Evolutionary conservation across 2,888 invertebrate species (phyloP).

Genomic region (Parochlus steinenii): DNA sequence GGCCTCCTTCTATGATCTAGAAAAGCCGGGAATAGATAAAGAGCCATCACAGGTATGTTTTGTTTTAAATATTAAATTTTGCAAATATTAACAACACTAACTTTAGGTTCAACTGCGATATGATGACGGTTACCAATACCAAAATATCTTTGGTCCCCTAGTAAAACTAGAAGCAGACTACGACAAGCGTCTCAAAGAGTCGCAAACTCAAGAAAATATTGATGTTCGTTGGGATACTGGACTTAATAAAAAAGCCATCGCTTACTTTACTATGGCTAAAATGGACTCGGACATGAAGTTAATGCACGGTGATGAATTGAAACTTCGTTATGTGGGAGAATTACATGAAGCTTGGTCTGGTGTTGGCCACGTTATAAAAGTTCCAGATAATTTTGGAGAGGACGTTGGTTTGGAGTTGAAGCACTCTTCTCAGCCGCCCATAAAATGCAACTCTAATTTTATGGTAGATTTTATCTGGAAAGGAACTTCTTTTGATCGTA

Average conservation of each 20-base stretch:
- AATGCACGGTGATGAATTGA: conserved; percentile 96
- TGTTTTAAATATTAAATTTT: conserved; percentile 5
- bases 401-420: conserved; percentile 96
- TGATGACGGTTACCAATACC: conserved; percentile 98
- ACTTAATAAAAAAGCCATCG: conserved; percentile 93
- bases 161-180: conserved; percentile 97
- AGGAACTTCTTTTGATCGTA: conserved; percentile 93
- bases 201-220: conserved; percentile 95
- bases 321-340: conserved; percentile 84
- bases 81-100: conserved; percentile 8
- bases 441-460: conserved; percentile 88
- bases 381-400: conserved; percentile 91
- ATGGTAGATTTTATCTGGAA: conserved; percentile 99
- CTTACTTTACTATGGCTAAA: conserved; percentile 93
- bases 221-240: conserved; percentile 98
- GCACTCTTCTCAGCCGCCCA: conserved; percentile 78
- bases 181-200: conserved; percentile 92
- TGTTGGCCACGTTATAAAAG: conserved; percentile 93
- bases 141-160: conserved; percentile 92
- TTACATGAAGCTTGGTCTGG: conserved; percentile 93
- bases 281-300: conserved; percentile 97
- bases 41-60: conserved; percentile 96
- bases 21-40: conserved; percentile 95
- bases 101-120: conserved; percentile 54
- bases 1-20: conserved; percentile 94